Percentiles rank a stretch among this genome's conserved stretches.
Evolutionary conservation across 2,797 vertebrate genomes (phyloP).

Genomic region (Melanogrammus aeglefinus): DNA sequence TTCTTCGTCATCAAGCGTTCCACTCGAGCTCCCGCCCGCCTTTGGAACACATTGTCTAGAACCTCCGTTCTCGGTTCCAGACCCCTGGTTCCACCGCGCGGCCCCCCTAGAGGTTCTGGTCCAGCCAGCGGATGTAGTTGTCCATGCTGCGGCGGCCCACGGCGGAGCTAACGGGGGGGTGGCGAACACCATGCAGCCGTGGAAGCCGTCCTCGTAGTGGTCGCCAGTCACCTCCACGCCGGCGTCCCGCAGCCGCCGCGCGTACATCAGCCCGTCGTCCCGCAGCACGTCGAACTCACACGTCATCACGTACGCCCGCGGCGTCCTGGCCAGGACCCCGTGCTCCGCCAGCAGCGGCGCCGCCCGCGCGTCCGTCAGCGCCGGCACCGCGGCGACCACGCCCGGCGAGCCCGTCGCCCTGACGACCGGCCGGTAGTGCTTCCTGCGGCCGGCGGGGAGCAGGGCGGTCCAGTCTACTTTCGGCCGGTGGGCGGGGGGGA

Average conservation of each 20-base stretch:
- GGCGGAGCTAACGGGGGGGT: slow-evolving; percentile 78
- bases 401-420: slow-evolving; percentile 67
- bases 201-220: slow-evolving; percentile 90
- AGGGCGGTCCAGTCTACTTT: slow-evolving; percentile 83
- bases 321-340: slow-evolving; percentile 73
- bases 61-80: too few species aligned
- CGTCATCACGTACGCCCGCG: slow-evolving; percentile 88
- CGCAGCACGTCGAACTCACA: slow-evolving; percentile 93
- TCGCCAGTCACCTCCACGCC: slow-evolving; percentile 85
- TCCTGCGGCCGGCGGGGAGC: slow-evolving; percentile 74
- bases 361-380: slow-evolving; percentile 80
- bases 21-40: too few species aligned
- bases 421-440: slow-evolving; percentile 77
- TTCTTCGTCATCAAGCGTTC: too few species aligned
- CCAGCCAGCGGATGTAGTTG: slow-evolving; percentile 87
- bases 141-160: slow-evolving; percentile 80
- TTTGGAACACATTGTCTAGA: too few species aligned
- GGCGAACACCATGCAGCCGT: slow-evolving; percentile 90
- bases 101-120: slow-evolving; percentile 81
- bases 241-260: slow-evolving; percentile 76
- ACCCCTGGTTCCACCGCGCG: too few species aligned
- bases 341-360: slow-evolving; percentile 82
- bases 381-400: slow-evolving; percentile 73
- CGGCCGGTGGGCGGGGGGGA: slow-evolving; percentile 58
- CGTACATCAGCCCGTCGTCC: slow-evolving; percentile 94